Evolutionary conservation across 2,113 vertebrate genomes (phyloP).

Genomic region (Bos javanicus): DNA sequence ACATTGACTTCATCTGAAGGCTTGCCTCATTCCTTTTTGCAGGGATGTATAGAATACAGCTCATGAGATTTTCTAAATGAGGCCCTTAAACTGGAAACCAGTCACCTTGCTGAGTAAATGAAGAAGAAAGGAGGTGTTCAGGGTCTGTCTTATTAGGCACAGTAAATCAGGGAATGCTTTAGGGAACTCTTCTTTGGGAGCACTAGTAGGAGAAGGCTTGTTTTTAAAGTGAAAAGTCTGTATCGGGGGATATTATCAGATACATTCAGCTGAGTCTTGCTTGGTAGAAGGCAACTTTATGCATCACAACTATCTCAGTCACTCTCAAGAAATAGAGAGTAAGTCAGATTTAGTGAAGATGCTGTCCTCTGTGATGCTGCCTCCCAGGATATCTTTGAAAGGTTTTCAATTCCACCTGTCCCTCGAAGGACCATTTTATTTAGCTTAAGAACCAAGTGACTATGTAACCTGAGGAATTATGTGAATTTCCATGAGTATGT

Average conservation of each 20-base stretch:
- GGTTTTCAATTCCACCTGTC: neutral
- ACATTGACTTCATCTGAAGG: neutral
- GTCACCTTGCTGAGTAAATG: constrained; percentile 36
- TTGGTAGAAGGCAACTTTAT: neutral
- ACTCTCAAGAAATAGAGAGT: neutral
- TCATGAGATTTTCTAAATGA: neutral
- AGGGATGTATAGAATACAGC: neutral
- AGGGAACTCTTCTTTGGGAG: neutral
- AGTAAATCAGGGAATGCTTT: neutral
- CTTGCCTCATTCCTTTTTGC: neutral
- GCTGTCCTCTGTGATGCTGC: neutral
- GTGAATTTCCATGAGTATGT: neutral
- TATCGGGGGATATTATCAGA: neutral
- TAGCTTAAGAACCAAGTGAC: neutral
- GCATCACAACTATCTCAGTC: neutral
- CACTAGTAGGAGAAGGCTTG: neutral
- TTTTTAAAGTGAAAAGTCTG: neutral
- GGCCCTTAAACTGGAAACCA: neutral
- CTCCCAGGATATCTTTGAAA: neutral
- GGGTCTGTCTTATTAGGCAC: neutral
- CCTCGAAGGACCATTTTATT: neutral
- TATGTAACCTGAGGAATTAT: neutral
- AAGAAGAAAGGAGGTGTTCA: neutral
- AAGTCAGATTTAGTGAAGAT: neutral
- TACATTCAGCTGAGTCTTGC: neutral